phyloP scores from a whole-genome alignment of 2,888 invertebrate species.

The Pegoplata infirma region DNA sequence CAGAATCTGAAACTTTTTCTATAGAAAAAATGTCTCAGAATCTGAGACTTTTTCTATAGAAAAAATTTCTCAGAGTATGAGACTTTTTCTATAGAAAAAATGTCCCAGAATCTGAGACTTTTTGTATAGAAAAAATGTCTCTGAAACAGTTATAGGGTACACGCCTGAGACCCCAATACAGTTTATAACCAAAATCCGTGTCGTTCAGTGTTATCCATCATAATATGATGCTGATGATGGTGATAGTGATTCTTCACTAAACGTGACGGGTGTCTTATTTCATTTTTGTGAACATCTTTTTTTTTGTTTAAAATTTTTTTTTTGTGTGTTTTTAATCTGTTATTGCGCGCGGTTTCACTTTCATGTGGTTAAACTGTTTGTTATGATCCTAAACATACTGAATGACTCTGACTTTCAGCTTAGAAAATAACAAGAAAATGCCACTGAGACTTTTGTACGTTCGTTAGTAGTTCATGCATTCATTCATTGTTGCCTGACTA shows the following conservation, averaged over 20 bases:
- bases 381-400: slow-evolving; percentile 39
- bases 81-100: no score
- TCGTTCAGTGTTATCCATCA: neutral
- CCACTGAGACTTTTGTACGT: neutral
- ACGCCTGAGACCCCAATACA: no score
- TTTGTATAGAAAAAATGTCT: no score
- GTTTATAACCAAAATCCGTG: no score
- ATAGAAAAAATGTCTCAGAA: no score
- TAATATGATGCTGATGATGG: neutral
- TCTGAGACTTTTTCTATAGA: no score
- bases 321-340: no score
- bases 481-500: neutral
- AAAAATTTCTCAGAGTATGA: no score
- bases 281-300: neutral
- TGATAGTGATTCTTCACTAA: neutral
- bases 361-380: slow-evolving; percentile 53
- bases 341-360: slow-evolving; percentile 59
- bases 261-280: neutral
- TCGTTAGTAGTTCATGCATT: neutral
- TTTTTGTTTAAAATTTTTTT: no score
- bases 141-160: no score
- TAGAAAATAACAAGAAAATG: neutral
- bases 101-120: no score
- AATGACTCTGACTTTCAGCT: neutral
- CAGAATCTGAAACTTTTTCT: no score